Evolutionary conservation across 2,888 invertebrate species (phyloP).

Genomic region (Apamea epomidion): DNA sequence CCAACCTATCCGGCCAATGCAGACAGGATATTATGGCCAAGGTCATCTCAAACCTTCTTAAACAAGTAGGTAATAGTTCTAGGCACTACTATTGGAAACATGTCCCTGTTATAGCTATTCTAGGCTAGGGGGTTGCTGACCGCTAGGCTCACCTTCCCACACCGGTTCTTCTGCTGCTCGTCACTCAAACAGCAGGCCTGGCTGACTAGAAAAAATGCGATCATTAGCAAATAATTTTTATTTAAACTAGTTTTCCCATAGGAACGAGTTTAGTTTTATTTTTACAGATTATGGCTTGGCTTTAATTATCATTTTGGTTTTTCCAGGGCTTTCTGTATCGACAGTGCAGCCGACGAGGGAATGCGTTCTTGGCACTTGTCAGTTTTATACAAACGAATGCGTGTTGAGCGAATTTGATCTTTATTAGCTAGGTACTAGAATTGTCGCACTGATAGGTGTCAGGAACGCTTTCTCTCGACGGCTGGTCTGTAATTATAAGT

Average conservation of each 20-base stretch:
- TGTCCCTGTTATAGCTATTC: not conserved
- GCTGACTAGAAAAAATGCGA: not conserved
- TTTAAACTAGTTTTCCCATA: not conserved
- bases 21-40: not conserved
- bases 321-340: not conserved
- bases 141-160: not conserved
- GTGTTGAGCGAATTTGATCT: no score
- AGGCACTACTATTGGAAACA: not conserved
- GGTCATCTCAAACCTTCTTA: not conserved
- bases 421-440: no score
- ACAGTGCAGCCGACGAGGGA: no score
- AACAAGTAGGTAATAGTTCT: not conserved
- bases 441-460: no score
- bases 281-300: not conserved
- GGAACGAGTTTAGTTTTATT: not conserved
- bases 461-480: no score
- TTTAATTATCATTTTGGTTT: not conserved
- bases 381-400: no score
- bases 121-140: slow-evolving; percentile 8
- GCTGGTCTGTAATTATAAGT: not conserved
- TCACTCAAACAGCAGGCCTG: not conserved
- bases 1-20: not conserved
- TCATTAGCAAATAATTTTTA: not conserved
- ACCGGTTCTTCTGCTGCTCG: slow-evolving; percentile 7
- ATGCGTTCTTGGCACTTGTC: no score